phyloP scores from a whole-genome alignment of 1,140 invertebrate species.

The Whitmania pigra region DNA sequence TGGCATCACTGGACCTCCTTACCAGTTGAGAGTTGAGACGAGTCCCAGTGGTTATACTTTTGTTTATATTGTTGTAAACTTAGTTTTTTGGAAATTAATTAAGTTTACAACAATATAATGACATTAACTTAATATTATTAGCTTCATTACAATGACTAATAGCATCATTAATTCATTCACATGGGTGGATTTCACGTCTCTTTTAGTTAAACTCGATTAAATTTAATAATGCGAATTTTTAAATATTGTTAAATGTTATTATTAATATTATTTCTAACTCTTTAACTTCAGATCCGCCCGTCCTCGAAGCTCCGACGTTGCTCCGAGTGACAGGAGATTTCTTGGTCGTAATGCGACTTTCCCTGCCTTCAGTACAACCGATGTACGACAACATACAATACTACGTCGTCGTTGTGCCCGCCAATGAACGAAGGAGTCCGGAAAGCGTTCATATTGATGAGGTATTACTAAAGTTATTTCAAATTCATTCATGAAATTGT shows the following conservation, averaged over 20 bases:
- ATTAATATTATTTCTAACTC: not conserved
- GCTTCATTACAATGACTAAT: no score
- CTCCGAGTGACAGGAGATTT: not conserved
- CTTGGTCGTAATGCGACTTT: not conserved
- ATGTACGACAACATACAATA: conserved; percentile 70
- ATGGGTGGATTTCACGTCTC: not conserved
- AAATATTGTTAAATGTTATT: not conserved
- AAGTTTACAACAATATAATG: no score
- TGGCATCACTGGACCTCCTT: not conserved
- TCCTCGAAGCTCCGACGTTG: conserved; percentile 86
- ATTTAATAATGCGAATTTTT: not conserved
- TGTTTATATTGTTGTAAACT: no score
- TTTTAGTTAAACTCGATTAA: not conserved
- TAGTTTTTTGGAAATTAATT: no score
- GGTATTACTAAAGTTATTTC: conserved; percentile 35
- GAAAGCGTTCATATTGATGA: conserved; percentile 79
- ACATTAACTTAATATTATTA: no score
- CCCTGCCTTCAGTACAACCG: not conserved
- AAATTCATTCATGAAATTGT: not conserved
- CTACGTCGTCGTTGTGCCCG: conserved; percentile 83
- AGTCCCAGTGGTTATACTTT: not conserved
- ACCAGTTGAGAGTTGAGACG: conserved; percentile 14
- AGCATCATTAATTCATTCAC: no score
- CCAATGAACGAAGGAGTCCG: conserved; percentile 56
- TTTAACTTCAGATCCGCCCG: conserved; percentile 60